Base-by-base conservation (phyloP, 2,113 vertebrate genomes). In the Nerophis ophidion region DNA sequence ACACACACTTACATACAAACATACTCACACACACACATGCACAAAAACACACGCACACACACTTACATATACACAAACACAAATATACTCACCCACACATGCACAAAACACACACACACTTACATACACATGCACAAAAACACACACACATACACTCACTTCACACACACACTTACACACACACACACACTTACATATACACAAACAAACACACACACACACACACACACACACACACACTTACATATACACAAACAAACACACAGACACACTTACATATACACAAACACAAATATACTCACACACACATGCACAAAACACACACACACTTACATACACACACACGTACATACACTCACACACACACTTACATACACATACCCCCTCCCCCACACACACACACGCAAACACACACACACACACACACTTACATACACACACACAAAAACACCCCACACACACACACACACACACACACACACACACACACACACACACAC, bases 21-120 rank as follows among this genome's bases (percentile, higher is more conserved):
- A n/a, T n/a, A n/a, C n/a, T n/a, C 2, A 12, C 47, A 48, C 47
- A 48, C n/a, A 48, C 48, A 68, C 69, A 68, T 54, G 63, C 17
- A n/a, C 48, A 6, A 55, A 69, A n/a, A 12, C 40, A 44, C 2
- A 12, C 47, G 17, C 47, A 34, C 12, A 26, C 26, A 26, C 26
- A 26, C 26, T 0, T 4, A 26, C 26, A 26, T 4, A 26, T 4
- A 12, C 40, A 44, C 2, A 12, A n/a, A 48, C 47, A 48, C n/a
- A n/a, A n/a, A n/a, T n/a, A n/a, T n/a, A n/a, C n/a, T n/a, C n/a
- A n/a, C n/a, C n/a, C n/a, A n/a, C n/a, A n/a, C n/a, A n/a, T n/a
- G n/a, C n/a, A n/a, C n/a, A n/a, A n/a, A n/a, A 48, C 48, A 68
- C 69, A 68, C 57, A 65, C 17, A n/a, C 48, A 6, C n/a, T n/a